phyloP scores from a whole-genome alignment of 2,888 invertebrate species.

The Coecobrya sp. region DNA sequence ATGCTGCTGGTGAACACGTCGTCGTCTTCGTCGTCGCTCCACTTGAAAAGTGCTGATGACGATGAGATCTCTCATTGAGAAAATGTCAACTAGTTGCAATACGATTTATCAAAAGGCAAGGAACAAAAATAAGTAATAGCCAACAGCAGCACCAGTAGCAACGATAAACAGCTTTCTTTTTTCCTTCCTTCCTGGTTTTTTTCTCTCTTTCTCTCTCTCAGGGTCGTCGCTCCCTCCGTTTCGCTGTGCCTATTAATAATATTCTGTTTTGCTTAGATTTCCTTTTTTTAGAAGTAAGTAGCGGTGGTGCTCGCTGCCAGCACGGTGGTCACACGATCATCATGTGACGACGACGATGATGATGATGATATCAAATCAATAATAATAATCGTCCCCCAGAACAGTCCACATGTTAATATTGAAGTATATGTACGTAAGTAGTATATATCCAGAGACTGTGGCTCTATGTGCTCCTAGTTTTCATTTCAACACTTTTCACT shows the following conservation, averaged over 20 bases:
- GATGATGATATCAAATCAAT: slow-evolving; percentile 39
- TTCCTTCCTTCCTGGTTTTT: not conserved
- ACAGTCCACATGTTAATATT: slow-evolving; percentile 20
- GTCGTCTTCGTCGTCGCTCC: slow-evolving; percentile 68
- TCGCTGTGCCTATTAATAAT: slow-evolving; percentile 9
- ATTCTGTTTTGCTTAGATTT: not conserved
- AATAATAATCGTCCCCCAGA: slow-evolving; percentile 7
- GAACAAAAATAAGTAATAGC: slow-evolving; percentile 13
- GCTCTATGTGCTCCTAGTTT: not conserved
- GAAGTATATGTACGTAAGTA: not conserved
- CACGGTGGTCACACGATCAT: slow-evolving; percentile 18
- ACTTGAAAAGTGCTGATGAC: slow-evolving; percentile 55
- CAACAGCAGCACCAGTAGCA: too few relatives aligned
- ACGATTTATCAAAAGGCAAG: slow-evolving; percentile 26
- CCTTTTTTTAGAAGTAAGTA: not conserved
- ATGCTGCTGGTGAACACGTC: slow-evolving; percentile 32
- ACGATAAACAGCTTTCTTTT: not conserved
- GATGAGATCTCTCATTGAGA: slow-evolving; percentile 79
- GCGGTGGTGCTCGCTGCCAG: not conserved
- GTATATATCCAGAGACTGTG: not conserved
- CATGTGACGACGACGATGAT: slow-evolving; percentile 28
- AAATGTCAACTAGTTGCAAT: slow-evolving; percentile 64
- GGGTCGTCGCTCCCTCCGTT: not conserved
- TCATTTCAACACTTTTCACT: not conserved
- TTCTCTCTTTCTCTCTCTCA: not conserved